Base-by-base conservation (phyloP, 1,140 invertebrate species). In the Solen grandis region DNA sequence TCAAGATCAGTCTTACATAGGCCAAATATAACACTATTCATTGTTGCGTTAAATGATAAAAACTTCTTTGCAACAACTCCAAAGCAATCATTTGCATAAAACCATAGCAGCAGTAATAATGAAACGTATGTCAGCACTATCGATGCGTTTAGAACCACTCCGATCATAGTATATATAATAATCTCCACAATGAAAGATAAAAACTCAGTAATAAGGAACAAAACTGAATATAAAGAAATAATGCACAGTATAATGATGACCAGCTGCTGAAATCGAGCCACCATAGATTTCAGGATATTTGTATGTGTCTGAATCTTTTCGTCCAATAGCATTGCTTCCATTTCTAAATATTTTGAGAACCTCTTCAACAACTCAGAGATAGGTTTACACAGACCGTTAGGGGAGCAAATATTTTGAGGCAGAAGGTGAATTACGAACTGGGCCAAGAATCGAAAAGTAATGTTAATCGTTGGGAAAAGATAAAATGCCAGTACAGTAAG, bases 11-110 rank as follows among this genome's bases (percentile, higher is more conserved):
- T 55, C 36, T 76, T 70, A n/a, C 68, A 75, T 5, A 76, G 50
- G n/a, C 13, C 74, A 16, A 55, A 33, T 14, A 72, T 54, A 60
- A 25, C 73, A n/a, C 33, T 14, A 62, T n/a, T n/a, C n/a, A n/a
- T n/a, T n/a, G n/a, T n/a, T n/a, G n/a, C n/a, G n/a, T n/a, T n/a
- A n/a, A n/a, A n/a, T n/a, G n/a, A n/a, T n/a, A n/a, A n/a, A n/a
- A n/a, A n/a, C n/a, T n/a, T n/a, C n/a, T n/a, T n/a, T 83, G 63
- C 33, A 86, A 86, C 83, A 59, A 69, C 57, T 38, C 82, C 82
- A 69, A 82, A 82, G 36, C 75, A 77, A 60, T 83, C 81, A 54
- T 81, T 75, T 31, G 72, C 74, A 52, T 86, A 86, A 16, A 85
- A 35, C 14, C 80, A 46, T 14, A 86, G 55, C 5, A 86, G 60